Base-by-base conservation (phyloP, 2,888 invertebrate species). In the Dolichomitus sp. region DNA sequence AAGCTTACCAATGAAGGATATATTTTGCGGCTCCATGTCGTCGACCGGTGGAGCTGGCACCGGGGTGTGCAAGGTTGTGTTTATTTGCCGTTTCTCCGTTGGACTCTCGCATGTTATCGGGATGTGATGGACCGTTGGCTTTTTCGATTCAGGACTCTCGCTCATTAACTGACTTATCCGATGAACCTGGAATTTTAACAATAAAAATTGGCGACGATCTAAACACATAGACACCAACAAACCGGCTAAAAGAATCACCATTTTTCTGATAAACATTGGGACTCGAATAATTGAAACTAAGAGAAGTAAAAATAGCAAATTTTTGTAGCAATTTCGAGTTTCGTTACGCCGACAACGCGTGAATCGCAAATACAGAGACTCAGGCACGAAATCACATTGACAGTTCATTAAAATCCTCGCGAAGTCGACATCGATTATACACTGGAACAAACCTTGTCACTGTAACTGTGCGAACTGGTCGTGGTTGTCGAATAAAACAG, bases 11-110 rank as follows among this genome's bases (percentile, higher is more conserved):
- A 98, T 98, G 91, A 98, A 98, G 75, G 98, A 98, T 90, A 98
- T 98, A 94, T 97, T 98, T 93, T 98, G 98, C 0, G 98, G 98
- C 89, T 98, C 98, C 98, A 98, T 98, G 91, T 98, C 98, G 91
- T 97, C 98, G 27, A 96, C 96, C 74, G 96, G 95, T 37, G 96
- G 96, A 14, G 96, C 95, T 57, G 96, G 96, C 63, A 96, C 95
- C 1, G 96, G 95, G 11, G 95, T 95, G 84, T 95, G 96, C 61
- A 94, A 86, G 81, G 93, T 87, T 80, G 92, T 84, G 84, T 87
- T 89, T 54, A 78, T 86, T 83, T 90, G 90, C 65, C 92, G 89
- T 85, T 93, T 93, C 33, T 93, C 93, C 30, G 90, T 89, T n/a
- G 92, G 91, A 79, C 90, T 93, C 84, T 93, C 93, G 66, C 92